Evolutionary conservation across 2,888 invertebrate genomes (phyloP), one percentile per base, ranked within the genome.

Genomic region (Machimus rusticus): DNA sequence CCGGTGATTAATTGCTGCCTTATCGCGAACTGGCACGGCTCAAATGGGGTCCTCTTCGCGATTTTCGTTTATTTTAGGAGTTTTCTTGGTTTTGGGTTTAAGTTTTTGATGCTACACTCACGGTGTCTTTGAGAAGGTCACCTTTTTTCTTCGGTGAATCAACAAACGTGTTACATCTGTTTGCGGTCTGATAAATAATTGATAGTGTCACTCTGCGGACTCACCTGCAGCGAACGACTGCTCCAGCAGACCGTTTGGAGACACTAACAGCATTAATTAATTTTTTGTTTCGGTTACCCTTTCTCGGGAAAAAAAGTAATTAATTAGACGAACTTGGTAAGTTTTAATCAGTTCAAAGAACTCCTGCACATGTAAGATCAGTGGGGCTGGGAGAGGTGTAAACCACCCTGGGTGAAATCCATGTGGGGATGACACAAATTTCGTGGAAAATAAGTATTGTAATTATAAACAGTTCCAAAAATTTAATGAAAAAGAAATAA

Each of bases 141-240:
- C 8, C 2, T 31, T 51, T 51, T 78, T 78, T 23, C 14, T 19
- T 78, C 31, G 16, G 28, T 31, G 23, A 28, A 9, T 28, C 46
- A 81, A 23, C n/a, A 55, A 51, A 31, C 51, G 81, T n/a, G 51
- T 81, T 81, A 51, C 81, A 81, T 81, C 46, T 51, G 23, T 14
- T 81, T 81, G 37, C 19, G 51, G 51, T 51, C 51, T 28, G 55
- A 81, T 81, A 55, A 81, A 81, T 81, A 81, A 39, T 76, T 31
- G 76, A 37, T 76, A n/a, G 76, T 37, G 76, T 39, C 39, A 76
- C 12, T 14, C 14, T 76, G n/a, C 8, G 14, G 37, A 76, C 37
- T 76, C 34, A 76, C 76, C 76, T 76, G 34, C 76, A 28, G 76
- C n/a, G 37, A 37, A 16, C n/a, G n/a, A 76, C 8, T 14, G 37